Percentiles rank a stretch among this genome's conserved stretches.
phyloP scores from a whole-genome alignment of 2,113 vertebrate species.

The Rhinogobius similis region DNA sequence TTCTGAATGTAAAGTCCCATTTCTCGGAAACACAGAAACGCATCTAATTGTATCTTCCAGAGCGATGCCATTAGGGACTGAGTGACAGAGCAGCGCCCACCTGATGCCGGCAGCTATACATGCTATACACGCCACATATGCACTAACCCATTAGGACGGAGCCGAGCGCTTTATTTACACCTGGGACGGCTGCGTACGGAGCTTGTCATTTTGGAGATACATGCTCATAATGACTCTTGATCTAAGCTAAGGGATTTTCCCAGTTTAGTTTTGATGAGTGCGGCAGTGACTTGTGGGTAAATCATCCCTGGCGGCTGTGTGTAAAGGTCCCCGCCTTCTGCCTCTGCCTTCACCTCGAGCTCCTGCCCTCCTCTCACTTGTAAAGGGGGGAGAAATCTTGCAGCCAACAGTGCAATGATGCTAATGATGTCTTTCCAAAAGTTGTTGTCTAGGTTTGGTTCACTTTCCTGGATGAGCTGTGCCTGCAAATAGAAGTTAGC shows the following conservation, averaged over 20 bases:
- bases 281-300: conserved; percentile 47
- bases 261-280: conserved; percentile 44
- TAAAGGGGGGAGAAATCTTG: not conserved
- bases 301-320: conserved; percentile 50
- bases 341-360: conserved; percentile 54
- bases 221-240: conserved; percentile 5
- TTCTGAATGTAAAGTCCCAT: not conserved
- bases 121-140: not conserved
- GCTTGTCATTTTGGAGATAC: conserved; percentile 39
- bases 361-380: conserved; percentile 14
- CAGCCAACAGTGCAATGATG: not conserved
- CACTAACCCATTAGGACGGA: conserved; percentile 29
- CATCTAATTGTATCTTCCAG: conserved; percentile 23
- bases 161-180: conserved; percentile 45
- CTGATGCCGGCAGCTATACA: conserved; percentile 24
- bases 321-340: conserved; percentile 38
- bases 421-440: not conserved
- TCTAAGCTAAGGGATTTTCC: conserved; percentile 10
- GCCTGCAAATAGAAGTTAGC: not conserved
- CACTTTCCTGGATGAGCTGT: not conserved
- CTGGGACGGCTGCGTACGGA: conserved; percentile 49
- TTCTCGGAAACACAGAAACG: not conserved
- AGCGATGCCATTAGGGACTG: conserved; percentile 18
- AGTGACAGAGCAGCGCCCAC: conserved; percentile 10
- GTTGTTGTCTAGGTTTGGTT: not conserved